These are phyloP conservation scores for Brachypterus glaber DNA, from an alignment of 2,888 invertebrate genomes.

Conservation along the genomic window DNA sequence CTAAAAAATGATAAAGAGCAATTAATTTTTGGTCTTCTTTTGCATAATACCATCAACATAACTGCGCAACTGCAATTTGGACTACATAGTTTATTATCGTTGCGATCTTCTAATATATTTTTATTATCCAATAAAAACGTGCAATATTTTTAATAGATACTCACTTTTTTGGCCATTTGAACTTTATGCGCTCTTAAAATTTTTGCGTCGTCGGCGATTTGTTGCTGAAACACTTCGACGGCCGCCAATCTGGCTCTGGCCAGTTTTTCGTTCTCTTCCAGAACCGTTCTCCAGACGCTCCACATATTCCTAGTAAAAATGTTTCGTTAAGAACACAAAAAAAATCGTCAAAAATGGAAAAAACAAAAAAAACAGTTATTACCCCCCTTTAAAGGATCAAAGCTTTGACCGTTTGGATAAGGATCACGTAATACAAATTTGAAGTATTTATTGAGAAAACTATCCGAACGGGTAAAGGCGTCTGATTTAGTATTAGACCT, in stretches of 20 bases:
- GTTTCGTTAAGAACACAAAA: no score
- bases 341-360: constrained; percentile 10
- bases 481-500: constrained; percentile 2
- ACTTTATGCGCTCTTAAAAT: constrained; percentile 72
- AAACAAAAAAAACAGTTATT: background rate
- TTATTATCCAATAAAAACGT: no score
- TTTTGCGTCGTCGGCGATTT: constrained; percentile 90
- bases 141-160: no score
- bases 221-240: constrained; percentile 89
- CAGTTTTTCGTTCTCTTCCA: constrained; percentile 91
- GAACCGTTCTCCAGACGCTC: constrained; percentile 93
- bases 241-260: constrained; percentile 85
- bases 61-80: no score
- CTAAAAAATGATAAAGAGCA: no score
- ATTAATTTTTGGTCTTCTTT: no score
- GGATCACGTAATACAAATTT: background rate
- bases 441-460: background rate
- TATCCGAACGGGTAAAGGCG: constrained; percentile 1
- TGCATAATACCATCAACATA: no score
- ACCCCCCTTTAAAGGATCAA: no score
- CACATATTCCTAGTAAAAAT: constrained; percentile 99
- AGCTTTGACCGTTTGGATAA: constrained; percentile 8
- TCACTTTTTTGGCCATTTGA: constrained; percentile 69
- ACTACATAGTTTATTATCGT: no score
- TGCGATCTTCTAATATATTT: no score